Base-by-base conservation (phyloP, 2,888 invertebrate genomes). In the Spodoptera exigua region DNA sequence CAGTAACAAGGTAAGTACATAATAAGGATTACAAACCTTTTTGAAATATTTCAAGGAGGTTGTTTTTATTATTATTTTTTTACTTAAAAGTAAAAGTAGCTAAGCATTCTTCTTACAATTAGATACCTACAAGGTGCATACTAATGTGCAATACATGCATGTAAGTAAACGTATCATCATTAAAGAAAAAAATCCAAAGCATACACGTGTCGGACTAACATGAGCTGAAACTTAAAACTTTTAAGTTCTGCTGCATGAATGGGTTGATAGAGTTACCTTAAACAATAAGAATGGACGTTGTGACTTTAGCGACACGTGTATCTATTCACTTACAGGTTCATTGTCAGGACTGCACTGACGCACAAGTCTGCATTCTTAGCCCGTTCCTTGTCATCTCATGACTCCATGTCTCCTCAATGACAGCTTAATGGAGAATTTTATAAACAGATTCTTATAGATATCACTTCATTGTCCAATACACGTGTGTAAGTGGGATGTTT, bases 361-460 rank as follows among this genome's bases (percentile, higher is more conserved):
- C 57, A 68, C 53, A 32, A 46, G 17, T 34, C 36, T 60, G 68
- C 71, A 75, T 61, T 55, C 56, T 56, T 52, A 41, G 49, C 61
- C 64, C 61, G 72, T 68, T 68, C 36, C 61, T 65, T 62, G 62
- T 58, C 55, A 61, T 51, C 27, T 11, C 11, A 17, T 39, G 43
- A 49, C 40, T 40, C 36, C 27, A 13, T 61, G 36, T 47, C 21
- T 10, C 11, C 43, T 41, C 43, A 17, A 2, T 11, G 37, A 46
- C 46, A 18, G 39, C 12, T 44, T 68, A 59, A 58, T 64, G 35
- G 70, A 56, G 46, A 46, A 34, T 1, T 9, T 17, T 49, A 9
- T 53, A 18, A 27, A 47, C 16, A 43, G 11, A 51, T 41, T 12
- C n/a, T 34, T 17, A 27, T 13, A 9, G 40, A 36, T 43, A n/a